These are phyloP conservation scores for Montipora cactus DNA, from an alignment of 64 coral and sea anemone species.

Conservation along the genomic window DNA sequence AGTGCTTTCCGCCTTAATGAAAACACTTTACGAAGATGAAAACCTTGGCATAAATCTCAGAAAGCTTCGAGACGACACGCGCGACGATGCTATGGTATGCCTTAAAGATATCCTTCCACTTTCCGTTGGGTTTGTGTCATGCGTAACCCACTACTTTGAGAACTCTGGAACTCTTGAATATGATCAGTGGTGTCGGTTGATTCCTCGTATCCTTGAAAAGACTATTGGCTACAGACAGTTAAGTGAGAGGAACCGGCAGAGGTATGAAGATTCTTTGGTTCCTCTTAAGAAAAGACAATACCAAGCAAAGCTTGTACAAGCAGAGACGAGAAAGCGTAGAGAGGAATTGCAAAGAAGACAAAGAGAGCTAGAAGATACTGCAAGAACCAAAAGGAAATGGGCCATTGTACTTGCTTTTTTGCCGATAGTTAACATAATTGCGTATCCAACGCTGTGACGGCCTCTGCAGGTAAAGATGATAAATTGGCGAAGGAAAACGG, in stretches of 20 bases:
- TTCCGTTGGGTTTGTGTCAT: background rate
- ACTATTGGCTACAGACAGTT: conserved; percentile 1
- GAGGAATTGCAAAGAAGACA: conserved; percentile 15
- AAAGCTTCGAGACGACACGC: conserved; percentile 15
- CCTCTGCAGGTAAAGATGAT: background rate
- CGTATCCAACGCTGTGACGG: background rate
- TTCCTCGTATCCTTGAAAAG: background rate
- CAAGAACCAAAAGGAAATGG: conserved; percentile 25
- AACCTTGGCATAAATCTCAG: background rate
- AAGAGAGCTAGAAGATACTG: conserved; percentile 10
- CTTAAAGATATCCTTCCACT: conserved; percentile 38
- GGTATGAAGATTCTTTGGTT: conserved; percentile 41
- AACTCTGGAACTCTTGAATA: conserved; percentile 16
- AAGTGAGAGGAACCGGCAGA: background rate
- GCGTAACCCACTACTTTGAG: conserved; percentile 17
- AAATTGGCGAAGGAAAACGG: too few species aligned
- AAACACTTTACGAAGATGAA: background rate
- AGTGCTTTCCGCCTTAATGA: background rate
- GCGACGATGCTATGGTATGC: conserved; percentile 6
- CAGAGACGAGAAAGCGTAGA: conserved; percentile 5
- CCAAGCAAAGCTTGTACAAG: conserved; percentile 13
- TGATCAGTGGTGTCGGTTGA: conserved; percentile 5
- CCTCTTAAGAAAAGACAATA: conserved; percentile 45
- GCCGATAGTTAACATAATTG: conserved; percentile 42
- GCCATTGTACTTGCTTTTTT: conserved; percentile 60